Conservation (phyloP, 2,113 vertebrate species). For the Mungos mungo region DNA sequence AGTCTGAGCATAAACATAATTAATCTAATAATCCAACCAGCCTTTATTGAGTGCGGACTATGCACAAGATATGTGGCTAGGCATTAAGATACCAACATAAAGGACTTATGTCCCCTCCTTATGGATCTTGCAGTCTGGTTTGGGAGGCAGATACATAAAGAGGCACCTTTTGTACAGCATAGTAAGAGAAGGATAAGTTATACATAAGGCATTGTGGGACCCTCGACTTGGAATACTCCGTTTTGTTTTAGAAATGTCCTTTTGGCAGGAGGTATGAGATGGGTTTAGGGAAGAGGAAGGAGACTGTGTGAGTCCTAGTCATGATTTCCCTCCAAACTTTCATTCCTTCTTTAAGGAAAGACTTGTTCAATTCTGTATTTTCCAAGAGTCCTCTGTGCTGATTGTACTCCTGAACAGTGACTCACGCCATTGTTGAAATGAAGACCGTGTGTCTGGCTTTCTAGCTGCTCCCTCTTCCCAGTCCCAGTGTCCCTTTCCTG, state of each 20-base stretch:
- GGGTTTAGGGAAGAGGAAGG: not conserved
- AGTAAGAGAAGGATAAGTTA: not conserved
- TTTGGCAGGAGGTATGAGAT: not conserved
- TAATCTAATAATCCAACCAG: not conserved
- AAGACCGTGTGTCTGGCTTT: not conserved
- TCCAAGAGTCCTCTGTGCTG: not conserved
- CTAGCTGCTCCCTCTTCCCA: not conserved
- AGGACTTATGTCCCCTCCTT: not conserved
- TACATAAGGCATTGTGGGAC: not conserved
- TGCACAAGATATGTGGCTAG: not conserved
- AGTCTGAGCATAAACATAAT: constrained; percentile 2
- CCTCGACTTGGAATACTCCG: not conserved
- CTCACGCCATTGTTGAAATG: not conserved
- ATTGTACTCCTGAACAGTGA: not conserved
- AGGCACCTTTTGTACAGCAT: not conserved
- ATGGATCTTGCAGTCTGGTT: not conserved
- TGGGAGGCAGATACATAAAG: not conserved
- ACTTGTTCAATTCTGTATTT: not conserved
- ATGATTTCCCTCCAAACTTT: constrained; percentile 1
- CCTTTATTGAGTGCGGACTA: not conserved
- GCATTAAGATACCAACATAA: constrained; percentile 1
- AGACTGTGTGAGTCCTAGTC: not conserved
- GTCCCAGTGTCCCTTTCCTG: not conserved
- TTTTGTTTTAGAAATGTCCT: constrained; percentile 4
- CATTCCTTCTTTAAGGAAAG: not conserved